Conservation (phyloP, 1,140 invertebrate genomes). For the Dinoponera quadriceps region DNA sequence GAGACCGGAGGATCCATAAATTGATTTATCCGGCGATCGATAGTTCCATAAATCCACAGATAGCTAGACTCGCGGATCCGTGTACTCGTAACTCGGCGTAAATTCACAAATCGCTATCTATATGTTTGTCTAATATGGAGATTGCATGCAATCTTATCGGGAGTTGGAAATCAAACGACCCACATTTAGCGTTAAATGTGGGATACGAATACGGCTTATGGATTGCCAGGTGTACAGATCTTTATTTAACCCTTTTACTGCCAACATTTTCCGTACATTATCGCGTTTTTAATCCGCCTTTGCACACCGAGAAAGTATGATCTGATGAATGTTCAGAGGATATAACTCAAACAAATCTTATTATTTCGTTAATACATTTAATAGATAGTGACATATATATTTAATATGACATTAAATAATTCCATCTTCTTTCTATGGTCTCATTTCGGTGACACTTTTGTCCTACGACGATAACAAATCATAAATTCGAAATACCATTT, state of each 20-base stretch:
- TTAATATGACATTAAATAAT: not conserved
- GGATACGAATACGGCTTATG: not conserved
- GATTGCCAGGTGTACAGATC: not conserved
- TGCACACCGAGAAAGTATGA: not conserved
- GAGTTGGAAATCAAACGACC: slow-evolving; percentile 20
- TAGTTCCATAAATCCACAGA: slow-evolving; percentile 21
- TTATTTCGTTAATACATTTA: slow-evolving; percentile 11
- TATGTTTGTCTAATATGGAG: slow-evolving; percentile 35
- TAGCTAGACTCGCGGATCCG: not conserved
- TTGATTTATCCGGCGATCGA: not conserved
- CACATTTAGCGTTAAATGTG: slow-evolving; percentile 36
- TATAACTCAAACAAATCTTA: not conserved
- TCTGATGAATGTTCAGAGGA: not conserved
- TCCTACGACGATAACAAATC: not conserved
- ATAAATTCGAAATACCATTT: not conserved
- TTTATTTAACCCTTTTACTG: not conserved
- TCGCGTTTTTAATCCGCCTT: not conserved
- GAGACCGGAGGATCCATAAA: not conserved
- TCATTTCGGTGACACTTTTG: not conserved
- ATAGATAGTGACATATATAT: too few species aligned
- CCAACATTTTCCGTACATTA: not conserved
- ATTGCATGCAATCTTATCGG: slow-evolving; percentile 44
- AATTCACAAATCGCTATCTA: slow-evolving; percentile 36
- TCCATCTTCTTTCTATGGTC: too few species aligned
- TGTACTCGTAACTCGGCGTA: slow-evolving; percentile 14